Evolutionary conservation across 2,797 vertebrate species (phyloP).

Genomic region (Myotis findleyi): DNA sequence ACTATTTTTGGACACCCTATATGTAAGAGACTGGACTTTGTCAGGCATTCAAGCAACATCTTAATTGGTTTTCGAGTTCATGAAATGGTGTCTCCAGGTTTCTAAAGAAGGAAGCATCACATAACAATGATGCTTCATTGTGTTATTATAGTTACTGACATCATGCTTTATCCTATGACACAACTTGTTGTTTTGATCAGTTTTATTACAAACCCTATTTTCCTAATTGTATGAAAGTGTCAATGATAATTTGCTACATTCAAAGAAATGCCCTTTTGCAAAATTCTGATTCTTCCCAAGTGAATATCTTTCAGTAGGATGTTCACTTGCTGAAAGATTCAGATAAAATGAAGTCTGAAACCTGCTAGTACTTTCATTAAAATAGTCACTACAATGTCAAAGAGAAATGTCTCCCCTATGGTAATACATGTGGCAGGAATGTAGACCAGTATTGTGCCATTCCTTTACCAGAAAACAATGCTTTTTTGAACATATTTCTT

Average conservation of each 20-base stretch:
- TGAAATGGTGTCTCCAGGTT: background rate
- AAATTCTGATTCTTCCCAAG: slow-evolving; percentile 20
- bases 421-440: background rate
- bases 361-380: background rate
- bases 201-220: slow-evolving; percentile 5
- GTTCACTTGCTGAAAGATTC: slow-evolving; percentile 8
- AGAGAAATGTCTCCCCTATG: background rate
- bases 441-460: background rate
- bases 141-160: background rate
- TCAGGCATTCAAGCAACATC: background rate
- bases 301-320: background rate
- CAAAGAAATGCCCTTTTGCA: slow-evolving; percentile 43
- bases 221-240: slow-evolving; percentile 22
- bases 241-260: slow-evolving; percentile 9
- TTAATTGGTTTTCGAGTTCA: background rate
- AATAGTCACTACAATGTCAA: background rate
- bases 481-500: background rate
- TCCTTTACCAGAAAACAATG: background rate
- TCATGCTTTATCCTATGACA: background rate
- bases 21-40: background rate
- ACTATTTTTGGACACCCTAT: background rate
- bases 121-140: background rate
- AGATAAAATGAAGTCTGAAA: background rate
- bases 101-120: background rate
- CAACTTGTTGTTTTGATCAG: background rate